These are phyloP conservation scores for Rhegmatorhina hoffmannsi DNA, from an alignment of 2,113 vertebrate species.

Conservation along the genomic window DNA sequence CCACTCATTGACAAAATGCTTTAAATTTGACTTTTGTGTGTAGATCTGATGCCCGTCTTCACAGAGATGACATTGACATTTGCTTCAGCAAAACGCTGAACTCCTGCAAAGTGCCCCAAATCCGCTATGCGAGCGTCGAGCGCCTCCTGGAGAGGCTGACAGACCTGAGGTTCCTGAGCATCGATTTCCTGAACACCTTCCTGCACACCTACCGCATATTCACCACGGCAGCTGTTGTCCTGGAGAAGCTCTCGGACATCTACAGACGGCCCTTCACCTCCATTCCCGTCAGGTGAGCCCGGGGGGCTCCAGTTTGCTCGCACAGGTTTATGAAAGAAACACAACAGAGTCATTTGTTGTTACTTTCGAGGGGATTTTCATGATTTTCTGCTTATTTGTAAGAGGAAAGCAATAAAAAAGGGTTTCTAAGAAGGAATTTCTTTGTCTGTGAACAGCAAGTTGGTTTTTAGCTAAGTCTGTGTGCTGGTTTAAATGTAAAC, in stretches of 20 bases:
- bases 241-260: slow-evolving; percentile 95
- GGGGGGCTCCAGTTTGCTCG: neutral
- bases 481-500: no score
- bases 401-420: neutral
- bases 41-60: slow-evolving; percentile 95
- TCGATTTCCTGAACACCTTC: slow-evolving; percentile 99
- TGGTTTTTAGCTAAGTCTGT: neutral
- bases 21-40: slow-evolving; percentile 11
- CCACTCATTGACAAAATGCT: neutral
- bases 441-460: fast-evolving
- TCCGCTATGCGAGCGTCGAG: slow-evolving; percentile 95
- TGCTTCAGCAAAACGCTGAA: slow-evolving; percentile 99
- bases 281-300: slow-evolving; percentile 88
- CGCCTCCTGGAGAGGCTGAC: slow-evolving; percentile 94
- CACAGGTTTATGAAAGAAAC: fast-evolving
- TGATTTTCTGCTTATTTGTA: neutral
- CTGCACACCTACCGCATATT: slow-evolving; percentile 98
- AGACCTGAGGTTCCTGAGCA: slow-evolving; percentile 96
- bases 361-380: fast-evolving
- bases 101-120: slow-evolving; percentile 99
- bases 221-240: slow-evolving; percentile 88
- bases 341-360: fast-evolving
- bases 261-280: slow-evolving; percentile 96
- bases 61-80: slow-evolving; percentile 96
- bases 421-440: no score